Base-by-base conservation (phyloP, 2,797 vertebrate species). In the Scyliorhinus canicula region DNA sequence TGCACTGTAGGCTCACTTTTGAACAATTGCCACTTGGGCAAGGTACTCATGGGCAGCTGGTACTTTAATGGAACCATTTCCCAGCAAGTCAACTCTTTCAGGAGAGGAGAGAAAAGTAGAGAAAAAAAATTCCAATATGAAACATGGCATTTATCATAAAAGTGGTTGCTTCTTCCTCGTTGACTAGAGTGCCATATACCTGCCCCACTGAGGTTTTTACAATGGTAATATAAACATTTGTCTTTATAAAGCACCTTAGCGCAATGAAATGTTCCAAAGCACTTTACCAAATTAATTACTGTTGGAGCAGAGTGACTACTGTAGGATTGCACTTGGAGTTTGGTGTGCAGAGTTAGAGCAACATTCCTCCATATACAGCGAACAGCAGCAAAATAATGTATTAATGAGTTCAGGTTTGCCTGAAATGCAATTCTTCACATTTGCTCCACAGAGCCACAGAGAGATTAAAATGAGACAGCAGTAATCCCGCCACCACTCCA, bases 201-300 rank as follows among this genome's bases (percentile, higher is more conserved):
- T 82, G 40, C 31, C 28, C 50, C 31, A 16, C n/a, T 60, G 60
- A 60, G 85, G n/a, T 91, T 91, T 60, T 91, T 91, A 28, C 24
- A 91, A 91, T 65, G 88, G 21, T 44, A 31, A 60, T 91, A 65
- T 44, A 65, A 63, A 91, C n/a, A 65, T 91, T 63, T 91, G 16
- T 19, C 63, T 91, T 91, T 65, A 44, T 91, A 65, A 91, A 91
- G 88, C 88, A 91, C 57, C 60, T 91, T 90, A 90, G 40, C 19
- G 21, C 55, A 60, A 63, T 40, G n/a, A 91, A 63, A 91, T 65
- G 40, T 65, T n/a, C 65, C 88, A 65, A 65, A 91, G 88, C 57
- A 91, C 88, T 91, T 91, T 91, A 91, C 57, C 88, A 91, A 65
- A 65, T 65, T 44, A 40, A 65, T 65, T 44, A 91, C 88, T 44